A percentile compares a stretch with the other conserved stretches of the same genome.
Evolutionary conservation across 2,888 invertebrate genomes (phyloP).

Genomic region (Drosophila maculinotata): DNA sequence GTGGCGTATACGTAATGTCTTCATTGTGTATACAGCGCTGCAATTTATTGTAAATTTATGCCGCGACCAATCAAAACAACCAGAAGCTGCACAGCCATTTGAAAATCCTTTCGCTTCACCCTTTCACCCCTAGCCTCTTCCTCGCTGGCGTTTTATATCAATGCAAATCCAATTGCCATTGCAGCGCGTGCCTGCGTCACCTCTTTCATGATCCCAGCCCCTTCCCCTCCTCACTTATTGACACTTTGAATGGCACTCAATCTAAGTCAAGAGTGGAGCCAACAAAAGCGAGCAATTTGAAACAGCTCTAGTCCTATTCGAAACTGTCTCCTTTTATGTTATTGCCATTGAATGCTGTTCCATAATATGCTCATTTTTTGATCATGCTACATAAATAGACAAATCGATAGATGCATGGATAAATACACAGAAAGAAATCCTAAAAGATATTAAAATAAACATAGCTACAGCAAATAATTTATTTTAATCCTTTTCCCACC

Average conservation of each 20-base stretch:
- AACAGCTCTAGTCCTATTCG: constrained; percentile 39
- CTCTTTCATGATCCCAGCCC: constrained; percentile 1
- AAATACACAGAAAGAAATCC: too few relatives aligned
- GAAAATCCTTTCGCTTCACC: constrained; percentile 1
- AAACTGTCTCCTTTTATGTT: constrained; percentile 36
- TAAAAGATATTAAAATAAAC: too few relatives aligned
- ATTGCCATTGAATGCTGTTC: constrained; percentile 18
- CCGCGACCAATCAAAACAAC: constrained; percentile 60
- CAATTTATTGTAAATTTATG: constrained; percentile 73
- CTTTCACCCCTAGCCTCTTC: neutral
- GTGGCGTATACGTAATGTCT: constrained; percentile 78
- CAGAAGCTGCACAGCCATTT: constrained; percentile 48
- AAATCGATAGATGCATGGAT: neutral
- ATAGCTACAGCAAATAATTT: too few relatives aligned
- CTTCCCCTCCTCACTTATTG: constrained; percentile 2
- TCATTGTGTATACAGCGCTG: constrained; percentile 64
- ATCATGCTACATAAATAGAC: constrained; percentile 1
- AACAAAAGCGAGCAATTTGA: constrained; percentile 34
- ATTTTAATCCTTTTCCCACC: too few relatives aligned
- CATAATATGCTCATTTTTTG: constrained; percentile 26
- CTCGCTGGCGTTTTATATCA: constrained; percentile 23
- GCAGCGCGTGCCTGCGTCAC: too few relatives aligned
- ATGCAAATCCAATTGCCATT: constrained; percentile 65
- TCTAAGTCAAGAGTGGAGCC: constrained; percentile 44
- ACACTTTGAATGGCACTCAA: constrained; percentile 47